phyloP scores from a whole-genome alignment of 2,888 invertebrate species.

The Cosmopolites sordidus region DNA sequence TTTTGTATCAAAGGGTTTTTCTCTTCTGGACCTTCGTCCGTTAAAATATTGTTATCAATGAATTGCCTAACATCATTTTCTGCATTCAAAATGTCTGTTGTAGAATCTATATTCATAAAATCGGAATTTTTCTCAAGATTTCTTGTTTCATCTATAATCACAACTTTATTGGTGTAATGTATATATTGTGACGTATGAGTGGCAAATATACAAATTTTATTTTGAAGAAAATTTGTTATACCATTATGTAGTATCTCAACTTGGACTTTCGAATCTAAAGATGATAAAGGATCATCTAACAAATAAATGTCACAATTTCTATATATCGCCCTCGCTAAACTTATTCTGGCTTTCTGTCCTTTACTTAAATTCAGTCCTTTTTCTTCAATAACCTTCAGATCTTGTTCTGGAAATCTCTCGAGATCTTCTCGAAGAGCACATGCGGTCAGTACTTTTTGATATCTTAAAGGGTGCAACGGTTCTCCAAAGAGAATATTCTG shows the following conservation, averaged over 20 bases:
- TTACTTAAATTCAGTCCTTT: slow-evolving; percentile 67
- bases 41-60: not conserved
- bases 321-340: slow-evolving; percentile 78
- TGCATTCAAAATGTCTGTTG: not conserved
- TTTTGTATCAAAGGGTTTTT: not conserved
- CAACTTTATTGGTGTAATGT: slow-evolving; percentile 44
- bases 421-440: slow-evolving; percentile 70
- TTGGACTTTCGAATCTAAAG: slow-evolving; percentile 80
- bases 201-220: slow-evolving; percentile 67
- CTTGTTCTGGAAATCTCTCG: slow-evolving; percentile 65
- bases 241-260: slow-evolving; percentile 78
- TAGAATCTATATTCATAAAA: not conserved
- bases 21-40: not conserved
- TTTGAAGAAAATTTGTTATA: slow-evolving; percentile 57
- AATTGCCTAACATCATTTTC: not conserved
- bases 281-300: slow-evolving; percentile 82
- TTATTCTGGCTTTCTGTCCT: slow-evolving; percentile 82
- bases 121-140: not conserved
- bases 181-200: slow-evolving; percentile 65
- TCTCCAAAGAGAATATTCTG: slow-evolving; percentile 77
- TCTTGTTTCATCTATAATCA: slow-evolving; percentile 44
- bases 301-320: slow-evolving; percentile 77
- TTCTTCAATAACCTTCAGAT: slow-evolving; percentile 59
- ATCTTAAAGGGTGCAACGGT: slow-evolving; percentile 49
- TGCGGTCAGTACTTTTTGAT: slow-evolving; percentile 50